Percentiles rank a stretch among this genome's conserved stretches.
Conservation (phyloP, 2,888 invertebrate species). For the Perizoma affinitatum region DNA sequence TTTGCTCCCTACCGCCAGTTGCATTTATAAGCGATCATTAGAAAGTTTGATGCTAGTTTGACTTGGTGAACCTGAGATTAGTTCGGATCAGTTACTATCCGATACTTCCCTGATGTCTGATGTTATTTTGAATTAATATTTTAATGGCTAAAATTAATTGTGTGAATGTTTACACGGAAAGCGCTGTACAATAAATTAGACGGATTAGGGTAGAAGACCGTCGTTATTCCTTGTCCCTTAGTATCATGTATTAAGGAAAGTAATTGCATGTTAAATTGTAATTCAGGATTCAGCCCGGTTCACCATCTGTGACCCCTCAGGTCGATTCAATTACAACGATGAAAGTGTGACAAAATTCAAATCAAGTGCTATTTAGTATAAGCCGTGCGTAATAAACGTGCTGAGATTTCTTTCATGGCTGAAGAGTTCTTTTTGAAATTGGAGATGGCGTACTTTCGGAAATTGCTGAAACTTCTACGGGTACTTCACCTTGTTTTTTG, state of each 20-base stretch:
- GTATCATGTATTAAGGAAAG: constrained; percentile 12
- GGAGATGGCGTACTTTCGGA: constrained; percentile 57
- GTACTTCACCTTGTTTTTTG: constrained; percentile 39
- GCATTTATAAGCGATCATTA: constrained; percentile 38
- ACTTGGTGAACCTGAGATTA: constrained; percentile 16
- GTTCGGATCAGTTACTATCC: constrained; percentile 7
- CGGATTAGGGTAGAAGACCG: constrained; percentile 18
- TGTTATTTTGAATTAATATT: background rate
- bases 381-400: constrained; percentile 41
- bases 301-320: constrained; percentile 37
- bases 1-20: constrained; percentile 34
- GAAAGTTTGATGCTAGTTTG: constrained; percentile 26
- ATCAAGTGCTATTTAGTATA: constrained; percentile 49
- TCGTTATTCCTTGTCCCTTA: constrained; percentile 16
- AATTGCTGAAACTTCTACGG: constrained; percentile 59
- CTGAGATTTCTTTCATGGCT: constrained; percentile 41
- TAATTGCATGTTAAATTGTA: constrained; percentile 40
- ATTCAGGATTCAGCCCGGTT: constrained; percentile 46
- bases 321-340: constrained; percentile 39
- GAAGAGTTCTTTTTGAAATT: constrained; percentile 51
- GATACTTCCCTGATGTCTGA: constrained; percentile 20
- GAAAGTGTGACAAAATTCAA: constrained; percentile 71
- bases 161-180: constrained; percentile 6
- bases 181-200: constrained; percentile 20
- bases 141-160: constrained; percentile 7